Conservation (phyloP, 2,888 invertebrate species). For the Drosophila neotestacea region DNA sequence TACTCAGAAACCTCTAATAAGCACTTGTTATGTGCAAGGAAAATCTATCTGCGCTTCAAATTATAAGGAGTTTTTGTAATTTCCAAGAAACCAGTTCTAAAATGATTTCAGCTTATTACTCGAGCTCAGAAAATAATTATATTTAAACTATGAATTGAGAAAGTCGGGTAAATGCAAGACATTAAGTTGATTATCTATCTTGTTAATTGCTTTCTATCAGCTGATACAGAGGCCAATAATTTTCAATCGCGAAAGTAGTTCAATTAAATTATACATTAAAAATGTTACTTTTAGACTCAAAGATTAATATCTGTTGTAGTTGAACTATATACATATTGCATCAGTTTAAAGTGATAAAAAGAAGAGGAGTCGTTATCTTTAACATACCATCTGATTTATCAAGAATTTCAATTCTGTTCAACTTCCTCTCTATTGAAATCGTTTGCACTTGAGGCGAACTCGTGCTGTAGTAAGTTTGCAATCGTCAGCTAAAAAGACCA, state of each 20-base stretch:
- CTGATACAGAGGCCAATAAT: too few relatives aligned
- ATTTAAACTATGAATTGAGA: not conserved
- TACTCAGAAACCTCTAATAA: conserved; percentile 31
- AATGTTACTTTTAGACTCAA: too few relatives aligned
- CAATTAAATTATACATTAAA: too few relatives aligned
- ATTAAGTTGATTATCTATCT: not conserved
- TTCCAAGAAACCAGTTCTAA: conserved; percentile 6
- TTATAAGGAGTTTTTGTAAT: conserved; percentile 3
- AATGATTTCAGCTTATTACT: not conserved
- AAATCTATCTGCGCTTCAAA: conserved; percentile 10
- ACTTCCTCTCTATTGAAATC: conserved; percentile 30
- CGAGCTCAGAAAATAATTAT: conserved; percentile 3
- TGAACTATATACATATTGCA: too few relatives aligned
- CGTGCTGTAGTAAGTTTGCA: conserved; percentile 20
- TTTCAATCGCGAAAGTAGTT: too few relatives aligned
- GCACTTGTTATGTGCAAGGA: conserved; percentile 16
- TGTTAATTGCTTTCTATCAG: not conserved
- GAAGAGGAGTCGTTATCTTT: not conserved
- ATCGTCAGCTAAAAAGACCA: conserved; percentile 40
- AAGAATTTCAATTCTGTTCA: conserved; percentile 9
- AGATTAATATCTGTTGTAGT: too few relatives aligned
- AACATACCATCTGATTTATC: not conserved
- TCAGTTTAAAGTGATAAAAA: not conserved
- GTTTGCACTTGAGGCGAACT: conserved; percentile 51
- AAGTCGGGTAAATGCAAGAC: conserved; percentile 1